Percentiles rank a stretch among this genome's conserved stretches.
These are phyloP conservation scores for Carassius gibelio DNA, from an alignment of 2,113 vertebrate species.

Conservation along the genomic window DNA sequence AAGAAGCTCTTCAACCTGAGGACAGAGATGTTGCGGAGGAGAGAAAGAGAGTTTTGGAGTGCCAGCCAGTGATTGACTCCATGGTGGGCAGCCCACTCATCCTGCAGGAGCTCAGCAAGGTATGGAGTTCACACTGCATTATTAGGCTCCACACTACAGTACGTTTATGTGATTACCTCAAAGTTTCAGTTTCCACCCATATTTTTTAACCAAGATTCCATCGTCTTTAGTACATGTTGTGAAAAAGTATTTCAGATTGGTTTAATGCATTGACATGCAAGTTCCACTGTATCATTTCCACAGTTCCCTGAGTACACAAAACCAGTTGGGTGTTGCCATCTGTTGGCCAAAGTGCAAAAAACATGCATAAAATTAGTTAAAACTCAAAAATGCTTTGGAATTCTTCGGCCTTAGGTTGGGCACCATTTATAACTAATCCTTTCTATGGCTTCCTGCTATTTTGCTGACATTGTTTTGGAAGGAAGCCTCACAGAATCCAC, in stretches of 20 bases:
- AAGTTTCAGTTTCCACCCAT: not conserved
- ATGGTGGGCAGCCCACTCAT: slow-evolving; percentile 87
- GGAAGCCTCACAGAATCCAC: not conserved
- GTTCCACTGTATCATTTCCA: not conserved
- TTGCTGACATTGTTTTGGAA: not conserved
- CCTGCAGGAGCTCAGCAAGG: slow-evolving; percentile 94
- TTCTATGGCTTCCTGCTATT: not conserved
- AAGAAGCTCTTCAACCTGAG: slow-evolving; percentile 78
- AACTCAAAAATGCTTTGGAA: not conserved
- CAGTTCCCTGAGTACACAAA: not conserved
- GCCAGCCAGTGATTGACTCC: slow-evolving; percentile 79
- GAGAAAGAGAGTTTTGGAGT: slow-evolving; percentile 87
- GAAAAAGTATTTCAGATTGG: not conserved
- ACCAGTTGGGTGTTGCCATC: not conserved
- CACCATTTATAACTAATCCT: not conserved
- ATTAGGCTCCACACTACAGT: not conserved
- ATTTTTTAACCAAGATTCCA: not conserved
- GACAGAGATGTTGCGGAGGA: slow-evolving; percentile 92
- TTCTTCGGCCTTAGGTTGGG: not conserved
- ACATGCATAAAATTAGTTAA: not conserved
- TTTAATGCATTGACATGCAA: not conserved
- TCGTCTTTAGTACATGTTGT: not conserved
- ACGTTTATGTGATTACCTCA: not conserved
- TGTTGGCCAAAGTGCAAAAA: not conserved
- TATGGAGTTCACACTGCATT: slow-evolving; percentile 49